Percentiles rank a stretch among this genome's conserved stretches.
phyloP scores from a whole-genome alignment of 2,888 invertebrate genomes.

The Melanostoma scalare region DNA sequence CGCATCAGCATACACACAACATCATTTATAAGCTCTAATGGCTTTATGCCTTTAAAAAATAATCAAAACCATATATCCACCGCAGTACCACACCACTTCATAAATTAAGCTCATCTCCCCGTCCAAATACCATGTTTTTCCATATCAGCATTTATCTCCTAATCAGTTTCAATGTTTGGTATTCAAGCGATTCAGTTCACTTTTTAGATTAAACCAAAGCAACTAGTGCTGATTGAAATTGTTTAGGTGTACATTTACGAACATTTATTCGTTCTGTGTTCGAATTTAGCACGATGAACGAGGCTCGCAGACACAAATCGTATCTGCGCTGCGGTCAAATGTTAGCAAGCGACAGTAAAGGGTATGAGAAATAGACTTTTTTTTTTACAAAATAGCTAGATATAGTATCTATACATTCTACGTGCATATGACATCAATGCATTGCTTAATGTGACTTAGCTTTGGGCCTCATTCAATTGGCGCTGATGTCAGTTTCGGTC shows the following conservation, averaged over 20 bases:
- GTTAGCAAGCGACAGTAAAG: conserved; percentile 55
- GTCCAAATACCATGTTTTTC: conserved; percentile 24
- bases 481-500: conserved; percentile 71
- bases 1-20: conserved; percentile 12
- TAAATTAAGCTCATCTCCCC: conserved; percentile 27
- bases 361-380: conserved; percentile 11
- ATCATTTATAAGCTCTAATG: conserved; percentile 42
- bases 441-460: conserved; percentile 22
- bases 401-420: not conserved
- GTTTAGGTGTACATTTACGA: conserved; percentile 38
- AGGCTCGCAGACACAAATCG: conserved; percentile 45
- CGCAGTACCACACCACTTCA: conserved; percentile 4
- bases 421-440: conserved; percentile 62
- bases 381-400: conserved; percentile 6
- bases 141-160: conserved; percentile 23
- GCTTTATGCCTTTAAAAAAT: conserved; percentile 21
- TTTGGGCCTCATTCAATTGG: conserved; percentile 44
- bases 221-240: conserved; percentile 56
- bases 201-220: conserved; percentile 43
- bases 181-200: conserved; percentile 45
- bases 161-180: conserved; percentile 32
- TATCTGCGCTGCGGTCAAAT: conserved; percentile 66
- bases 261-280: conserved; percentile 30
- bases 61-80: conserved; percentile 16
- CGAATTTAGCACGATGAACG: conserved; percentile 53